Evolutionary conservation across 2,888 invertebrate genomes (phyloP).

Genomic region (Diplolepis rosae): DNA sequence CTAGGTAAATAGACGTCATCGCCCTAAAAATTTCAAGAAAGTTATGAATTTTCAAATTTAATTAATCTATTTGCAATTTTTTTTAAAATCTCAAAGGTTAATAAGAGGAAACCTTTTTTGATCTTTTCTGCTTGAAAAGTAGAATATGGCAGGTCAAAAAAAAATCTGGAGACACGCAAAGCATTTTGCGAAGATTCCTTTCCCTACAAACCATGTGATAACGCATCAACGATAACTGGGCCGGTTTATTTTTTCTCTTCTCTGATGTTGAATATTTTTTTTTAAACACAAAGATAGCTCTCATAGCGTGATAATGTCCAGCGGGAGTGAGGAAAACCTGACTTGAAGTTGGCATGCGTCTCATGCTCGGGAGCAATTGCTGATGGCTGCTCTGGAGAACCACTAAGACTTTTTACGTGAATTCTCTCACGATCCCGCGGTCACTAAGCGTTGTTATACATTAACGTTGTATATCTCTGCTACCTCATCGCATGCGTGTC

Average conservation of each 20-base stretch:
- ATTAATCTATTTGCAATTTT: no score
- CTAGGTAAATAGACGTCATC: no score
- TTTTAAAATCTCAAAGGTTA: no score
- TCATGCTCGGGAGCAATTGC: conserved; percentile 34
- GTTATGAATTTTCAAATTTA: no score
- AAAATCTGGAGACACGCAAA: background rate
- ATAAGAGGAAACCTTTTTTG: no score
- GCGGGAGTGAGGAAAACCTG: conserved; percentile 31
- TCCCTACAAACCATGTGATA: background rate
- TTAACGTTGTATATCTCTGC: conserved; percentile 65
- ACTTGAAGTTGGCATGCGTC: conserved; percentile 34
- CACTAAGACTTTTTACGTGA: conserved; percentile 51
- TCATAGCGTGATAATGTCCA: conserved; percentile 29
- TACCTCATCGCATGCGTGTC: conserved; percentile 64
- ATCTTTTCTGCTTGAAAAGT: background rate
- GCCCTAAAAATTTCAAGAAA: no score
- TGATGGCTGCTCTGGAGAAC: conserved; percentile 6
- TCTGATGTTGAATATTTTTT: background rate
- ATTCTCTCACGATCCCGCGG: conserved; percentile 65
- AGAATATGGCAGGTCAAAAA: background rate
- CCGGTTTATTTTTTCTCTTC: background rate
- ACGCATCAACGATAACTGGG: background rate
- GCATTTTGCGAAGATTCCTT: background rate
- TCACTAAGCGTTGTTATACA: conserved; percentile 58
- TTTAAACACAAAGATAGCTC: conserved; percentile 7